Evolutionary conservation across 2,113 vertebrate species (phyloP), one percentile per base, ranked within the genome.

Genomic region (Elaphurus davidianus): DNA sequence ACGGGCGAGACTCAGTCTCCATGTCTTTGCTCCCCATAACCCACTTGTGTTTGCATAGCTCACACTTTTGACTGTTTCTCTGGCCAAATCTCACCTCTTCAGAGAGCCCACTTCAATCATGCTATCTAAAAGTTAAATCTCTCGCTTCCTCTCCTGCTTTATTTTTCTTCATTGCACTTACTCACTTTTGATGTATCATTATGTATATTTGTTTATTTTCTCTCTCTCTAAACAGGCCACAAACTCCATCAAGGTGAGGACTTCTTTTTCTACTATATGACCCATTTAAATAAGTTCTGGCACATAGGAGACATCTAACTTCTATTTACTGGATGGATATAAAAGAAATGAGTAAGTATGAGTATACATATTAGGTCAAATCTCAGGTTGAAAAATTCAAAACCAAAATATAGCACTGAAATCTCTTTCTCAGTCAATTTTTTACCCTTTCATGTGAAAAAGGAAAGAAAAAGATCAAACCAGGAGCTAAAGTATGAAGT

Each of bases 51-150:
- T 62, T 60, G 3, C 40, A 40, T 16, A 52, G 45, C 36, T 79
- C 28, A 57, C 4, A 14, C 28, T 2, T 88, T 59, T 82, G 47
- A 52, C 33, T 78, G 47, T 5, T 64, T 86, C 55, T 95, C 57
- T 94, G 74, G 16, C 62, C 76, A 59, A 84, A 59, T 47, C 43
- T 82, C n/a, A 79, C 27, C 57, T 96, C 74, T 92, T 87, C 40
- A 47, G 43, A 87, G 57, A 54, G 23, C 57, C 2, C 6, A 28
- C 5, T 1, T 10, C 4, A 45, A 19, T 83, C 28, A 94, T 25
- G 76, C 40, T 57, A 8, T 25, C 21, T 36, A 28, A 90, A 92
- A 95, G 28, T 78, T 78, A 82, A 27, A 55, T 55, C 6, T 81
- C 15, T 94, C 8, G 3, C 33, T 59, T 33, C 7, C 15, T 52